Evolutionary conservation across 2,888 invertebrate species (phyloP), one percentile per base, ranked within the genome.

Genomic region (Myathropa florea): DNA sequence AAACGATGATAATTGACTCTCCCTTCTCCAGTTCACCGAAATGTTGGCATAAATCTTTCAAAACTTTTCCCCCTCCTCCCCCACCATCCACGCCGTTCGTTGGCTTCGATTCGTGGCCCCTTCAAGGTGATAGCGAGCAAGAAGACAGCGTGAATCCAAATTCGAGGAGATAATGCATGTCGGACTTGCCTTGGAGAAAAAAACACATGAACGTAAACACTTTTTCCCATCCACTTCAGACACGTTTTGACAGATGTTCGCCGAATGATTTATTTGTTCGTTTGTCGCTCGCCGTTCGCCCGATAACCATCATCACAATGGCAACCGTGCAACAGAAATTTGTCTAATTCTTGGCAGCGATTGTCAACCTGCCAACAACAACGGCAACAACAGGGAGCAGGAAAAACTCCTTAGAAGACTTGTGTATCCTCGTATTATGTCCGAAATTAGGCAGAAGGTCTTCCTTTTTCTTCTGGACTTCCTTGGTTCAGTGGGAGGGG

Each of bases 81-180:
- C 55, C n/a, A n/a, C n/a, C n/a, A n/a, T n/a, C n/a, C n/a, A n/a
- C n/a, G n/a, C n/a, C 30, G 0, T 28, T 30, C 55, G 30, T 12
- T 33, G 33, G 33, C 46, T 18, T 4, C 18, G 7, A 46, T 4
- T n/a, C 7, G 18, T 18, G 18, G 18, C 46, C 46, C 18, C 46
- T 18, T 46, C 46, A 83, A 79, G 75, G 76, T 76, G 77, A 73
- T 72, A 78, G 84, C 71, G 71, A 88, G 75, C 83, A 86, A 86
- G 82, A 88, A 86, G 83, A 81, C 84, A 88, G 28, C 86, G 77
- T 78, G 86, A 83, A 76, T 88, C 72, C 78, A 84, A 88, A 80
- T 88, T 88, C 80, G 68, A 61, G 78, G 61, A 84, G 83, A 88
- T 82, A 88, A 88, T 83, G 77, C 71, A 70, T 84, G 63, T 68